Conservation (phyloP, 2,113 vertebrate species). For the Seriola dumerili region DNA sequence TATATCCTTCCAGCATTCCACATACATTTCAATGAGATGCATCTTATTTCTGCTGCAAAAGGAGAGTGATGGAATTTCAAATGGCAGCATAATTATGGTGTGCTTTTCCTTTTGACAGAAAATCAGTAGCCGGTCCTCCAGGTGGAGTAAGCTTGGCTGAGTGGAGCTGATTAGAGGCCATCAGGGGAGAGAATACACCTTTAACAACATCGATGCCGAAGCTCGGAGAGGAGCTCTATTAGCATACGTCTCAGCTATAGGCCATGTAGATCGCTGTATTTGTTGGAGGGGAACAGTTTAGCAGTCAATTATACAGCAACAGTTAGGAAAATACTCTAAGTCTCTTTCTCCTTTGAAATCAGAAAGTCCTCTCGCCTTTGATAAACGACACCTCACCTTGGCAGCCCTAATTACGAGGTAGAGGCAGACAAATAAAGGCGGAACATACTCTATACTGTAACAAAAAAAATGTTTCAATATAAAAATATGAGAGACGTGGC, state of each 20-base stretch:
- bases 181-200: slow-evolving; percentile 77
- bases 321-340: slow-evolving; percentile 32
- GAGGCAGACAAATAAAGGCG: slow-evolving; percentile 23
- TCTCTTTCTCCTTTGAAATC: slow-evolving; percentile 37
- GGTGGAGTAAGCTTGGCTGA: slow-evolving; percentile 76
- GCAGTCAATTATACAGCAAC: slow-evolving; percentile 61
- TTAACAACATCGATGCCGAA: slow-evolving; percentile 71
- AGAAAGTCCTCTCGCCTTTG: slow-evolving; percentile 18
- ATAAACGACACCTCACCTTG: slow-evolving; percentile 48
- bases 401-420: slow-evolving; percentile 41
- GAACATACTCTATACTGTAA: no score
- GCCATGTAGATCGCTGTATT: slow-evolving; percentile 45
- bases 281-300: slow-evolving; percentile 51
- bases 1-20: slow-evolving; percentile 72
- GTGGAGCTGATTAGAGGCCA: slow-evolving; percentile 81
- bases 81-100: slow-evolving; percentile 83
- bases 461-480: no score
- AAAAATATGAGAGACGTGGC: no score
- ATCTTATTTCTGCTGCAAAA: slow-evolving; percentile 74
- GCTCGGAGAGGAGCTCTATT: slow-evolving; percentile 57
- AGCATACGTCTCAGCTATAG: slow-evolving; percentile 55
- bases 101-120: slow-evolving; percentile 82
- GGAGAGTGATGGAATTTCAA: slow-evolving; percentile 82
- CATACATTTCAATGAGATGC: slow-evolving; percentile 84
- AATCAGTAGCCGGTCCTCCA: slow-evolving; percentile 82